Evolutionary conservation across 2,797 vertebrate genomes (phyloP).

Genomic region (Strix occidentalis): DNA sequence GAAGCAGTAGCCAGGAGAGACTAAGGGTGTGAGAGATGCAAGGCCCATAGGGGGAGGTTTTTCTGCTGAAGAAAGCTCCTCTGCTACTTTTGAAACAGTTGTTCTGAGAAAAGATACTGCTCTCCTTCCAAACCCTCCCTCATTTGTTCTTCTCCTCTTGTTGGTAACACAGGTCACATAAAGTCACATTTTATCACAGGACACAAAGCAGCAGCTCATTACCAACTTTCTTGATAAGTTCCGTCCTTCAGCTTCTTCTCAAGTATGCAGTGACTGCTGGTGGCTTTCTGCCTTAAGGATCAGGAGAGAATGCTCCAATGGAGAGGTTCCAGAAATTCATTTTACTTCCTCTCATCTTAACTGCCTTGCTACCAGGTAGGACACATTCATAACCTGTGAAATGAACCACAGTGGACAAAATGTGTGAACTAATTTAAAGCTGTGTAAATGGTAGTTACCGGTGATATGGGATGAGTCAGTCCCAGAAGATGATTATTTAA

Average conservation of each 20-base stretch:
- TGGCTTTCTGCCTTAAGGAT: constrained; percentile 23
- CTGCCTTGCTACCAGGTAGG: constrained; percentile 52
- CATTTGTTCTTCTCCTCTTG: neutral
- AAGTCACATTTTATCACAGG: neutral
- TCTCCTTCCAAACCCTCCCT: neutral
- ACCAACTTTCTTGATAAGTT: neutral
- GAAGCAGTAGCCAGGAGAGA: neutral
- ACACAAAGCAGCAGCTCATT: neutral
- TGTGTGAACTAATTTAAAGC: neutral
- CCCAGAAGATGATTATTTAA: neutral
- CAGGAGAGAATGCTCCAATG: constrained; percentile 67
- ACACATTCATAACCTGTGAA: accelerated
- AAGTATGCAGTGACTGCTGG: neutral
- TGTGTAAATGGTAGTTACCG: neutral
- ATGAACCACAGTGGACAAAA: neutral
- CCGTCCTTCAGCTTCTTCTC: neutral
- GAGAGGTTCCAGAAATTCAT: constrained; percentile 6
- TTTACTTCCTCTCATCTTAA: constrained; percentile 27
- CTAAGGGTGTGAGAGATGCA: accelerated
- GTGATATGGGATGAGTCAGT: neutral
- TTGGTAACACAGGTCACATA: neutral
- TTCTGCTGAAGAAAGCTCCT: neutral
- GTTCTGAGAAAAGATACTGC: neutral
- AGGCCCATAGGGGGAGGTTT: neutral
- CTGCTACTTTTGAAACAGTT: neutral